Percentiles rank a stretch among this genome's conserved stretches.
phyloP scores from a whole-genome alignment of 2,797 vertebrate genomes.

The Vespertilio murinus region DNA sequence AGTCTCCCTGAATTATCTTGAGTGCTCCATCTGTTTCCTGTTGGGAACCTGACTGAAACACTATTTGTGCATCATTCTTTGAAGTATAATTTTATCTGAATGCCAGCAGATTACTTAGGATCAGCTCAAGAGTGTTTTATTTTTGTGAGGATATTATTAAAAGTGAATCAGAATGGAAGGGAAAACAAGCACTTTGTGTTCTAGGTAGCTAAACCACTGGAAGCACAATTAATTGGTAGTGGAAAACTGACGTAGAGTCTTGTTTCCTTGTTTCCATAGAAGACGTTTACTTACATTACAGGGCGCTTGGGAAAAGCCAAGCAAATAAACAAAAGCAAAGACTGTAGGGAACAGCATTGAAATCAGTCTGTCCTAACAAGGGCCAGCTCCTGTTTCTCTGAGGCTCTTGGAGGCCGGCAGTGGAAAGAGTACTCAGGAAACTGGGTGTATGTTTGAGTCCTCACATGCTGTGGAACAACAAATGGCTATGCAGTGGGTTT shows the following conservation, averaged over 20 bases:
- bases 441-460: neutral
- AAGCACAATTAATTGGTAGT: neutral
- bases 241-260: neutral
- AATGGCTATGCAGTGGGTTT: neutral
- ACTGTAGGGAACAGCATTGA: neutral
- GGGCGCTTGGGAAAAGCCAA: neutral
- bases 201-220: neutral
- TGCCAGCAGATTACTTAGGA: conserved; percentile 32
- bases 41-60: conserved; percentile 45
- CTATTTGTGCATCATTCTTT: conserved; percentile 17
- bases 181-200: neutral
- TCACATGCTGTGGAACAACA: neutral
- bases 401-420: neutral
- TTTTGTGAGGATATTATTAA: neutral
- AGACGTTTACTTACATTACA: neutral
- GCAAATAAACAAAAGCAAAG: neutral
- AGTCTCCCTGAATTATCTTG: conserved; percentile 35
- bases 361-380: neutral
- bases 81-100: conserved; percentile 21
- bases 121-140: conserved; percentile 30
- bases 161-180: neutral
- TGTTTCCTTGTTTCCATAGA: neutral
- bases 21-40: conserved; percentile 52
- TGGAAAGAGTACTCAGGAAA: neutral
- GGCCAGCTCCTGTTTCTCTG: neutral